Conservation (phyloP, 2,888 invertebrate species). For the Eumerus sabulonum region DNA sequence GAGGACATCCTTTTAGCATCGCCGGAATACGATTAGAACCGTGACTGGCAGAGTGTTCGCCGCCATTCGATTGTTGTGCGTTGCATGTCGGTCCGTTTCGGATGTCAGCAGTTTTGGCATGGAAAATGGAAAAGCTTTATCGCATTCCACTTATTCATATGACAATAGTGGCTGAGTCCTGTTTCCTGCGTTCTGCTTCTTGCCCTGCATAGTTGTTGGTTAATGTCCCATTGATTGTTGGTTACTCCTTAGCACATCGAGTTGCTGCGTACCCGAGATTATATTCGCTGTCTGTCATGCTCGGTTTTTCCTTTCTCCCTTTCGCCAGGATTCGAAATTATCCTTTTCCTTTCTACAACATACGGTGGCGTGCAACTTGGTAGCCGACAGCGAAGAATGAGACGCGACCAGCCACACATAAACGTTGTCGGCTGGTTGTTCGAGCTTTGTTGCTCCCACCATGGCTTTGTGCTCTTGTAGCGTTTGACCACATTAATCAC, state of each 20-base stretch:
- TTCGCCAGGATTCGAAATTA: not conserved
- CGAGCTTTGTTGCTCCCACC: too few relatives aligned
- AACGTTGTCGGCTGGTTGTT: too few relatives aligned
- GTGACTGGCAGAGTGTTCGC: slow-evolving; percentile 20
- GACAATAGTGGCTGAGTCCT: slow-evolving; percentile 1
- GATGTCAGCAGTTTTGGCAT: slow-evolving; percentile 42
- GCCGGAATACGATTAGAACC: slow-evolving; percentile 29
- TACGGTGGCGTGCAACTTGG: slow-evolving; percentile 44
- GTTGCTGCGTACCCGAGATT: slow-evolving; percentile 51
- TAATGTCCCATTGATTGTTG: too few relatives aligned
- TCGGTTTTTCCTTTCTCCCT: slow-evolving; percentile 38
- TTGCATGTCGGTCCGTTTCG: slow-evolving; percentile 45
- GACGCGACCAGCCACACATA: slow-evolving; percentile 6
- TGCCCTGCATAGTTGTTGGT: too few relatives aligned
- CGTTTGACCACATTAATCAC: slow-evolving; percentile 54
- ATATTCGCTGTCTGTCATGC: slow-evolving; percentile 48
- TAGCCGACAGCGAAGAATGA: slow-evolving; percentile 21
- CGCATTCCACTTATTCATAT: slow-evolving; percentile 33
- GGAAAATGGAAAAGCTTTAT: slow-evolving; percentile 24
- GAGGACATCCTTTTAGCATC: slow-evolving; percentile 53
- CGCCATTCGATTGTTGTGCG: slow-evolving; percentile 40
- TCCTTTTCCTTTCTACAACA: slow-evolving; percentile 31
- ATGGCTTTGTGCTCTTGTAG: slow-evolving; percentile 10
- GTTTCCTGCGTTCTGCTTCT: too few relatives aligned
- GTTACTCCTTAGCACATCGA: too few relatives aligned